These are phyloP conservation scores for Orientallactaga sibirica DNA, from an alignment of 2,797 vertebrate species.

Conservation along the genomic window DNA sequence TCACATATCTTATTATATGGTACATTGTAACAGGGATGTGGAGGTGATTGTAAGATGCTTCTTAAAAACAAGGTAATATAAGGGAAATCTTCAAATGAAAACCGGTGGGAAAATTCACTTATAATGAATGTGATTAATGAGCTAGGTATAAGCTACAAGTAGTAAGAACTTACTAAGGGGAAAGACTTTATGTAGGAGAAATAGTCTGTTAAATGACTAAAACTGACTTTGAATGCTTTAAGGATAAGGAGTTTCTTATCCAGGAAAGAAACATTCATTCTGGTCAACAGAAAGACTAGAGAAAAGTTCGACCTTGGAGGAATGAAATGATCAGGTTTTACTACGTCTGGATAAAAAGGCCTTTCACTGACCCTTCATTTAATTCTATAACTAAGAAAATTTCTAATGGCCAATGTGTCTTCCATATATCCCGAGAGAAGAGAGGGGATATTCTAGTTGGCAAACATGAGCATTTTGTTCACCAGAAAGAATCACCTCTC, in stretches of 20 bases:
- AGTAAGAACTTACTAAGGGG: background rate
- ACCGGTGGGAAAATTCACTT: constrained; percentile 39
- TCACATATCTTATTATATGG: constrained; percentile 16
- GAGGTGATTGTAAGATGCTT: background rate
- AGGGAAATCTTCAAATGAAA: constrained; percentile 19
- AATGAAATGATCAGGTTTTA: constrained; percentile 56
- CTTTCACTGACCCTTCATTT: constrained; percentile 43
- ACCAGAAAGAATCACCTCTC: constrained; percentile 50
- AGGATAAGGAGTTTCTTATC: constrained; percentile 51
- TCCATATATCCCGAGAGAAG: background rate
- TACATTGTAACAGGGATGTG: background rate
- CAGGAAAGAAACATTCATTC: constrained; percentile 3
- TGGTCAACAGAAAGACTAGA: constrained; percentile 40
- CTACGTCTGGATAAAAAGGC: constrained; percentile 9
- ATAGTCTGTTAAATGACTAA: constrained; percentile 32
- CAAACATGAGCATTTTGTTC: constrained; percentile 38
- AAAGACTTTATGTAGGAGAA: constrained; percentile 32
- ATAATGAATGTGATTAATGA: constrained; percentile 12
- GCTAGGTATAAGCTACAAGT: constrained; percentile 38
- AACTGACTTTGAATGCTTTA: constrained; percentile 46
- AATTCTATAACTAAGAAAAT: constrained; percentile 53
- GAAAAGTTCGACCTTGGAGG: background rate
- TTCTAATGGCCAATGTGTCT: constrained; percentile 19
- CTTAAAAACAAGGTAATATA: constrained; percentile 20
- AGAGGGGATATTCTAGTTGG: background rate